These are phyloP conservation scores for Eristalinus sepulchralis DNA, from an alignment of 2,888 invertebrate genomes.

Conservation along the genomic window DNA sequence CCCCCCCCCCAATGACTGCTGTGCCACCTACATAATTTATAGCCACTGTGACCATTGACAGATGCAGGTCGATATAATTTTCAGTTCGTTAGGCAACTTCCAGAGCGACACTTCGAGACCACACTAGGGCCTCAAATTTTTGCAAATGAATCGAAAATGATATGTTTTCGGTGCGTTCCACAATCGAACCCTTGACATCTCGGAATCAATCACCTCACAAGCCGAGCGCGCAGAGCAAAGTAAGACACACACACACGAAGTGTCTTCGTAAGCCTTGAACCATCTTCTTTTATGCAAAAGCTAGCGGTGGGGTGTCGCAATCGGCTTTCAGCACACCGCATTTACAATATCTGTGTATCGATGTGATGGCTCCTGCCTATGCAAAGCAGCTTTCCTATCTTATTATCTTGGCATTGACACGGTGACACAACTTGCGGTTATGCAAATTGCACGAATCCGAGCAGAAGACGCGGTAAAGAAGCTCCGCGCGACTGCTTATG, in stretches of 20 bases:
- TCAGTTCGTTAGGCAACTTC: neutral
- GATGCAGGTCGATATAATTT: neutral
- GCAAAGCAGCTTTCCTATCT: constrained; percentile 41
- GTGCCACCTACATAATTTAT: neutral
- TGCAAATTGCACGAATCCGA: neutral
- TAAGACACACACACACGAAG: neutral
- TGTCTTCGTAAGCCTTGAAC: neutral
- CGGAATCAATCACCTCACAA: neutral
- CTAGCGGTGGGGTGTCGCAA: constrained; percentile 4
- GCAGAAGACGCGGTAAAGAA: constrained; percentile 1
- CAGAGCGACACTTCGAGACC: neutral
- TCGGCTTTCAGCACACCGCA: constrained; percentile 17
- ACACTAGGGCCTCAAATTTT: neutral
- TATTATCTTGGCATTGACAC: constrained; percentile 45
- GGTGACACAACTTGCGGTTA: constrained; percentile 40
- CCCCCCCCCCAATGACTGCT: neutral
- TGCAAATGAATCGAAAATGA: neutral
- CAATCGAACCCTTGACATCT: neutral
- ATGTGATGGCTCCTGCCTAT: constrained; percentile 1
- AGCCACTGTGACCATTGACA: neutral
- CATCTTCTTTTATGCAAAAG: neutral
- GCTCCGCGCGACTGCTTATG: constrained; percentile 2
- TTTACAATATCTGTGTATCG: neutral
- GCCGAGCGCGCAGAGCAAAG: neutral
- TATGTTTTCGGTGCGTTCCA: neutral